phyloP scores from a whole-genome alignment of 2,797 vertebrate species.

The Spinus pinus region DNA sequence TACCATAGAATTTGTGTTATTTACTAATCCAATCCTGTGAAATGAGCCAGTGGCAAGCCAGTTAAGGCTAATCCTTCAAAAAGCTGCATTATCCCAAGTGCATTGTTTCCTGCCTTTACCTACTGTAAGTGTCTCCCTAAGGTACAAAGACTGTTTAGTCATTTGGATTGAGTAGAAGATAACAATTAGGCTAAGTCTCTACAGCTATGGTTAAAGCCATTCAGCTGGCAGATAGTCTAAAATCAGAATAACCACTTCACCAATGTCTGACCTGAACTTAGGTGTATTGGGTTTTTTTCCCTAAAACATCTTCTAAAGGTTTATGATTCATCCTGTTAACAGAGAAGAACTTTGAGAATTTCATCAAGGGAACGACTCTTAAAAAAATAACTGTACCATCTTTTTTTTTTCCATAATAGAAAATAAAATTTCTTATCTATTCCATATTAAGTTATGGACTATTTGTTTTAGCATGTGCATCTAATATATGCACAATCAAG shows the following conservation, averaged over 20 bases:
- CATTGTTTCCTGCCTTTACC: not conserved
- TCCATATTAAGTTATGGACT: not conserved
- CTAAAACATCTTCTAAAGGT: not conserved
- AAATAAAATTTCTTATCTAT: not conserved
- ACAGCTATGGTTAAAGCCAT: not conserved
- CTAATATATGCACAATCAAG: not conserved
- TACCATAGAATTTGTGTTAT: not conserved
- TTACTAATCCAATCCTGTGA: not conserved
- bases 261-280: not conserved
- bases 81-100: not conserved
- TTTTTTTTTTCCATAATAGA: not conserved
- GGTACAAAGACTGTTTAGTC: not conserved
- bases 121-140: not conserved
- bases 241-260: not conserved
- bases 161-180: not conserved
- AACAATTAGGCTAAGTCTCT: not conserved
- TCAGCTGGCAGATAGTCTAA: not conserved
- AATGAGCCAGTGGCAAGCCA: not conserved
- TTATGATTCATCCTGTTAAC: not conserved
- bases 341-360: not conserved
- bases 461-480: not conserved
- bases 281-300: not conserved
- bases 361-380: not conserved
- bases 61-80: not conserved
- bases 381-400: not conserved